phyloP scores from a whole-genome alignment of 2,797 vertebrate genomes.

The Petrocephalus sullivani region DNA sequence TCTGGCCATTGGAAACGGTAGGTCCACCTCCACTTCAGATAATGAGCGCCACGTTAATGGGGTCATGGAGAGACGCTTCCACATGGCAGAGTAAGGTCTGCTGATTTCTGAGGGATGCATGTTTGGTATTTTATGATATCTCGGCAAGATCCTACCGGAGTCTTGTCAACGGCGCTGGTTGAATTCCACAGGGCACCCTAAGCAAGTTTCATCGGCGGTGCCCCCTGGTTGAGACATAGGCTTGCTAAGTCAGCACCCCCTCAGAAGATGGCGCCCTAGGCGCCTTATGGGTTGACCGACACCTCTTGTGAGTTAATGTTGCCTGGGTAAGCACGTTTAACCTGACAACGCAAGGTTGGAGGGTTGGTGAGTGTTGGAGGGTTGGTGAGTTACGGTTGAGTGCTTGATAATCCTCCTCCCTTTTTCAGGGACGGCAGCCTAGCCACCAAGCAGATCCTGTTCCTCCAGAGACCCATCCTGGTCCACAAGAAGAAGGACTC shows the following conservation, averaged over 20 bases:
- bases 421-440: slow-evolving; percentile 80
- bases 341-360: background rate
- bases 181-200: background rate
- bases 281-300: background rate
- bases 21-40: background rate
- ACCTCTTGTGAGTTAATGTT: background rate
- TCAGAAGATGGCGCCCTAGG: background rate
- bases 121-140: background rate
- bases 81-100: background rate
- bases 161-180: background rate
- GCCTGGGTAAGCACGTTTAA: background rate
- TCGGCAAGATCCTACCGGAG: background rate
- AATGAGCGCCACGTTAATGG: background rate
- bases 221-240: background rate
- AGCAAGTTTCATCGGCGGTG: background rate
- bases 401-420: slow-evolving; percentile 45
- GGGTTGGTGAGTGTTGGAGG: background rate
- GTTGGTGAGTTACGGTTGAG: background rate
- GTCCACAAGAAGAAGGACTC: slow-evolving; percentile 90
- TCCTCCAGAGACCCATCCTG: slow-evolving; percentile 90
- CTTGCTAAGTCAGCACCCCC: background rate
- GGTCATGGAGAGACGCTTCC: background rate
- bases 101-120: background rate
- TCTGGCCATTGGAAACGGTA: background rate
- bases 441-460: slow-evolving; percentile 95